Base-by-base conservation (phyloP, 2,797 vertebrate species). In the Aeoliscus strigatus region DNA sequence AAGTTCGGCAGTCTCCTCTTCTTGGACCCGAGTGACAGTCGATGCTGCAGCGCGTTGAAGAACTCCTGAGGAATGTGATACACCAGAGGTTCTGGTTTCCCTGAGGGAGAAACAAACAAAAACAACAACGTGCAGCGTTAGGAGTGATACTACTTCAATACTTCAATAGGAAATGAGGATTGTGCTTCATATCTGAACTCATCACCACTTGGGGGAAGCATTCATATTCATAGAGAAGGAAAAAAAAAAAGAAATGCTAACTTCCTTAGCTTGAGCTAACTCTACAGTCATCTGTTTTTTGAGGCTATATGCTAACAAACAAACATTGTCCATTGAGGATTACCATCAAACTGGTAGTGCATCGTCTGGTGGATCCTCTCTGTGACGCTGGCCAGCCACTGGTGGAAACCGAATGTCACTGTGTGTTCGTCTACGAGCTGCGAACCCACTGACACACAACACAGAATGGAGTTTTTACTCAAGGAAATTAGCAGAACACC, bases 291-390 rank as follows among this genome's bases (percentile, higher is more conserved):
- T n/a, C n/a, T n/a, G n/a, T n/a, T n/a, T n/a, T n/a, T n/a, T n/a
- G n/a, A n/a, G n/a, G n/a, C n/a, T n/a, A n/a, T n/a, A n/a, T n/a
- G n/a, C n/a, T n/a, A n/a, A n/a, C n/a, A n/a, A 27, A 1, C 6
- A 3, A 13, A 9, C 16, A 18, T n/a, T 14, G 12, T 4, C 5
- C 18, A 25, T 11, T 5, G 9, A 36, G 7, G 8, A 12, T 66
- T 75, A 97, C 93, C 93, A 11, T 93, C 89, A 42, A 88, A 93
- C 79, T 95, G 93, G 84, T 91, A 96, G 63, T 96, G 91, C 94
- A 96, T 96, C 1, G 90, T 91, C 60, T 94, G 93, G 44, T 96
- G 92, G 75, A 96, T 94, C 52, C 91, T 87, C 70, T 97, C 92
- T 0, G 92, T 94, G 70, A 95, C 91, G 0, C 93, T 84, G 44